Evolutionary conservation across 2,113 vertebrate species (phyloP).

Genomic region (Calcarius ornatus): DNA sequence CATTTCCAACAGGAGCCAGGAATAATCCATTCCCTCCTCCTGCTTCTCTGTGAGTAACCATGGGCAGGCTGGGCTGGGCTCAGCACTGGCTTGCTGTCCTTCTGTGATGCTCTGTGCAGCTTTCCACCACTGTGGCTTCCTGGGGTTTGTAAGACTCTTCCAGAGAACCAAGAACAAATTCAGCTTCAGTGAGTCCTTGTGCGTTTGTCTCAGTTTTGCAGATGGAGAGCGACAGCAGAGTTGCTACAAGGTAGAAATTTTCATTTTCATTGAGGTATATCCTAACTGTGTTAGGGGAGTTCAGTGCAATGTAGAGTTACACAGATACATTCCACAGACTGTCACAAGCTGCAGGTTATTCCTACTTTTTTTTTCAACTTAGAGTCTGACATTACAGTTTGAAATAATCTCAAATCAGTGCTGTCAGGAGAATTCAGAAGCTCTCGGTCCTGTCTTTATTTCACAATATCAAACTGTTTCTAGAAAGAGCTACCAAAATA

Average conservation of each 20-base stretch:
- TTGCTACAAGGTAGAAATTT: not conserved
- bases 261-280: not conserved
- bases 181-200: not conserved
- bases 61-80: not conserved
- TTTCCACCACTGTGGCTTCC: not conserved
- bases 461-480: not conserved
- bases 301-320: rapidly evolving
- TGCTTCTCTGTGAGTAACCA: not conserved
- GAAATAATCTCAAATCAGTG: not conserved
- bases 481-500: not conserved
- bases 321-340: not conserved
- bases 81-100: rapidly evolving
- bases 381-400: not conserved
- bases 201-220: not conserved
- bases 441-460: not conserved
- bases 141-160: not conserved
- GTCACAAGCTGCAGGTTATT: not conserved
- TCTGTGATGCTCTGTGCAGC: not conserved
- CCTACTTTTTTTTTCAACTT: not conserved
- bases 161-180: not conserved
- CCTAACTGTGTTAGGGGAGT: not conserved
- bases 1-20: not conserved
- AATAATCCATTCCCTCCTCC: not conserved
- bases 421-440: not conserved
- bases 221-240: not conserved